Conservation (phyloP, 2,113 vertebrate species). For the Gymnorhina tibicen region DNA sequence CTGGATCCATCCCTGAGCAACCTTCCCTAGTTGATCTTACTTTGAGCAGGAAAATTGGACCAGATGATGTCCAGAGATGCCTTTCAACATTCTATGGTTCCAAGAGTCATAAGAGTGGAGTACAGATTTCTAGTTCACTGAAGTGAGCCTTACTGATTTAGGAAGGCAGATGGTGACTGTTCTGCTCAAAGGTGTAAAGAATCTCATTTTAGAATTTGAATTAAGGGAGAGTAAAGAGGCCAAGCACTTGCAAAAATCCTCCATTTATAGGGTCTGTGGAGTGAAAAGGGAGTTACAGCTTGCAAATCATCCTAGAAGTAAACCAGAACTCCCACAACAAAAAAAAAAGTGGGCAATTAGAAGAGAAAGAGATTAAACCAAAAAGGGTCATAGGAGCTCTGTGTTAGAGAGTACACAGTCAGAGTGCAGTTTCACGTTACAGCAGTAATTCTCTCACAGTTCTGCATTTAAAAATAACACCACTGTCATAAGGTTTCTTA, state of each 20-base stretch:
- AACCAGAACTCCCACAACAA: background rate
- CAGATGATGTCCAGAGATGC: background rate
- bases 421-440: background rate
- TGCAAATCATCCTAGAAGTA: background rate
- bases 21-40: background rate
- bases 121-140: slow-evolving; percentile 10
- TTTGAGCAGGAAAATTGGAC: background rate
- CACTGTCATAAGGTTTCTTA: background rate
- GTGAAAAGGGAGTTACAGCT: background rate
- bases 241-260: background rate
- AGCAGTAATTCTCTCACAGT: background rate
- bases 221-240: slow-evolving; percentile 35
- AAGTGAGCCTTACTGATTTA: background rate
- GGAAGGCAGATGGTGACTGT: slow-evolving; percentile 36
- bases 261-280: background rate
- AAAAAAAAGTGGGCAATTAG: background rate
- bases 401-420: background rate
- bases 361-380: background rate
- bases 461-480: background rate
- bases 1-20: background rate
- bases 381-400: background rate
- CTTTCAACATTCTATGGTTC: background rate
- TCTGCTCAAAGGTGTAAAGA: slow-evolving; percentile 40
- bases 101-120: background rate
- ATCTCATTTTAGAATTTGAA: slow-evolving; percentile 38